These are phyloP conservation scores for Spilosoma lubricipeda DNA, from an alignment of 2,888 invertebrate species.

Conservation along the genomic window DNA sequence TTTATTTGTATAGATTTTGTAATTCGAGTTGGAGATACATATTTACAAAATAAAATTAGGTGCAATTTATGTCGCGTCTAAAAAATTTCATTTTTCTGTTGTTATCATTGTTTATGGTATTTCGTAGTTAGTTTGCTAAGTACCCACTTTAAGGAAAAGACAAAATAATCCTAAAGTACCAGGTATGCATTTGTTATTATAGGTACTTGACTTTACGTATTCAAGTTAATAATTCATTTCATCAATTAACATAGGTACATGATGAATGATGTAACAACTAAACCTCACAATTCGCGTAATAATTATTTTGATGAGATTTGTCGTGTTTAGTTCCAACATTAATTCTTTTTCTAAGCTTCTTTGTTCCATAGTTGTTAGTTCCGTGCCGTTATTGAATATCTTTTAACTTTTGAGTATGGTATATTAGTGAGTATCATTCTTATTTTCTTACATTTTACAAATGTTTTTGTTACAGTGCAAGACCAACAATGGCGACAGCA, in stretches of 20 bases:
- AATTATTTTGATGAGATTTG: neutral
- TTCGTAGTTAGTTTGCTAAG: no score
- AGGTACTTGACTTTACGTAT: neutral
- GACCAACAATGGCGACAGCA: constrained; percentile 39
- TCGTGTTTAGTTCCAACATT: neutral
- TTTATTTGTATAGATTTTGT: no score
- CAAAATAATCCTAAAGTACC: neutral
- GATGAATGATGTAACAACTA: neutral
- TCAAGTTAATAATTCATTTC: neutral
- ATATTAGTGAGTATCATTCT: neutral
- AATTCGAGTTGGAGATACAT: no score
- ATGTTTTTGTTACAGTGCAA: constrained; percentile 26
- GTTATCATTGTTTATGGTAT: neutral
- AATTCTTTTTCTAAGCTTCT: neutral
- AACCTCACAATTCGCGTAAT: neutral
- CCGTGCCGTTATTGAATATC: neutral
- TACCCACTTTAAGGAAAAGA: neutral
- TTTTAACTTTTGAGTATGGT: neutral
- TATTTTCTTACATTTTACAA: neutral
- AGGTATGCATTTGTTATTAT: neutral
- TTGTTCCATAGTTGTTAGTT: neutral
- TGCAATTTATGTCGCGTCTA: no score
- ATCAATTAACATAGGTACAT: neutral
- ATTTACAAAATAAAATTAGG: no score
- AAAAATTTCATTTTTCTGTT: neutral